Percentiles rank a stretch among this genome's conserved stretches.
Conservation (phyloP, 2,113 vertebrate genomes). For the Apeltes quadracus region DNA sequence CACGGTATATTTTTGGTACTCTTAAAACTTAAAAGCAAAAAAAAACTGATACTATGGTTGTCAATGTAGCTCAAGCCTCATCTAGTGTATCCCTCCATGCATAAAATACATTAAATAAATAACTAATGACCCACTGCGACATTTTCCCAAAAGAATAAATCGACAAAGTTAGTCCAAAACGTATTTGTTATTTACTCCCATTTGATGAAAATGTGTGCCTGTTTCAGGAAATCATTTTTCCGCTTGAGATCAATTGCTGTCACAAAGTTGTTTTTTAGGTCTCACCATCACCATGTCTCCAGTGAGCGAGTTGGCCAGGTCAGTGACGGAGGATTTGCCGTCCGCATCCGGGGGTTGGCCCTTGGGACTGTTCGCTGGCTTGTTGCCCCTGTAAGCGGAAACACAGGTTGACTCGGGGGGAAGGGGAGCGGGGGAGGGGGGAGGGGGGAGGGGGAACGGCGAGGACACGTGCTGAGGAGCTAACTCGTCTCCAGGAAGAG, state of each 20-base stretch:
- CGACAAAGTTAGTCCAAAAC: neutral
- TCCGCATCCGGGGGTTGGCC: slow-evolving; percentile 90
- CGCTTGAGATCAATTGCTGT: too few species aligned
- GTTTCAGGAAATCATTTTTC: neutral
- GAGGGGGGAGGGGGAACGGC: neutral
- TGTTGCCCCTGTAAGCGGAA: slow-evolving; percentile 86
- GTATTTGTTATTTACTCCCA: neutral
- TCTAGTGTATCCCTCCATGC: neutral
- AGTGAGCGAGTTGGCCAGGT: slow-evolving; percentile 96
- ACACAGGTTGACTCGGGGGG: slow-evolving; percentile 44
- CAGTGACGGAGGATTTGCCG: slow-evolving; percentile 91
- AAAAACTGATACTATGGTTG: neutral
- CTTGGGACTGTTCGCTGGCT: slow-evolving; percentile 87
- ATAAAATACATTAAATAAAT: neutral
- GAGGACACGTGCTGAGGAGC: slow-evolving; percentile 37
- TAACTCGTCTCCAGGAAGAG: slow-evolving; percentile 57
- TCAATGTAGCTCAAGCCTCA: neutral
- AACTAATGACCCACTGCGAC: neutral
- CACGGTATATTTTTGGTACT: neutral
- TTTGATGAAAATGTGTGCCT: neutral
- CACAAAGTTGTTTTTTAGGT: too few species aligned
- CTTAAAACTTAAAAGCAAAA: too few species aligned
- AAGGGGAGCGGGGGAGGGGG: too few species aligned
- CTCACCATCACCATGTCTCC: slow-evolving; percentile 99
- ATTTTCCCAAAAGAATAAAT: neutral